Evolutionary conservation across 1,140 invertebrate genomes (phyloP).

Genomic region (Luehdorfia chinensis): DNA sequence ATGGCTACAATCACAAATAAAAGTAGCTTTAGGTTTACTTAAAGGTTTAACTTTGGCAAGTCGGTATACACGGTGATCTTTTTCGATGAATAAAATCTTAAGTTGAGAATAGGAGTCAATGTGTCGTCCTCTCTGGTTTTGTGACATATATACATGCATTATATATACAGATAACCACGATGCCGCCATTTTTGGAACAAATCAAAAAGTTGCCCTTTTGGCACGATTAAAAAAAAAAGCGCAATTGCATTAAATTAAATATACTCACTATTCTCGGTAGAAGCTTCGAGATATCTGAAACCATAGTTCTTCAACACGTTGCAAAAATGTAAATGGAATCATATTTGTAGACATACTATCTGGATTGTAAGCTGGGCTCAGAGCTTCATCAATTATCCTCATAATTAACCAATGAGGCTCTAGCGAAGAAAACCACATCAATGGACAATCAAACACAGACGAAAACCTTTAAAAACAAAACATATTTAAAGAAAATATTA

Average conservation of each 20-base stretch:
- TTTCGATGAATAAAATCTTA: no score
- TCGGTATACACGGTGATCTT: neutral
- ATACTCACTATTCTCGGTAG: conserved; percentile 5
- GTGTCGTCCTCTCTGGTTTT: no score
- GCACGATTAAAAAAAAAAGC: no score
- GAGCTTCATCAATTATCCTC: conserved; percentile 23
- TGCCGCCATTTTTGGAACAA: no score
- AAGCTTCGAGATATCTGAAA: neutral
- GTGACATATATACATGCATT: no score
- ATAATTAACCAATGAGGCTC: conserved; percentile 23
- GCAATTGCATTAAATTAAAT: no score
- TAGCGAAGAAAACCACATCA: conserved; percentile 18
- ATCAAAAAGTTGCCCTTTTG: no score
- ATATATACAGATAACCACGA: no score
- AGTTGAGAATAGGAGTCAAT: no score
- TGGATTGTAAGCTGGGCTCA: conserved; percentile 24
- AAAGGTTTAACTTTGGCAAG: neutral
- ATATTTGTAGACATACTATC: conserved; percentile 2
- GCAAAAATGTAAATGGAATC: conserved; percentile 20
- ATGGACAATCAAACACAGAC: conserved; percentile 19
- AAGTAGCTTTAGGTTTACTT: neutral
- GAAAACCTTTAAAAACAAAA: conserved; percentile 14
- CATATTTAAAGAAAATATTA: no score
- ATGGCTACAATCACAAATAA: neutral
- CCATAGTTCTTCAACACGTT: conserved; percentile 22